These are phyloP conservation scores for Ancistrus triradiatus DNA, from an alignment of 2,113 vertebrate species.

Conservation along the genomic window DNA sequence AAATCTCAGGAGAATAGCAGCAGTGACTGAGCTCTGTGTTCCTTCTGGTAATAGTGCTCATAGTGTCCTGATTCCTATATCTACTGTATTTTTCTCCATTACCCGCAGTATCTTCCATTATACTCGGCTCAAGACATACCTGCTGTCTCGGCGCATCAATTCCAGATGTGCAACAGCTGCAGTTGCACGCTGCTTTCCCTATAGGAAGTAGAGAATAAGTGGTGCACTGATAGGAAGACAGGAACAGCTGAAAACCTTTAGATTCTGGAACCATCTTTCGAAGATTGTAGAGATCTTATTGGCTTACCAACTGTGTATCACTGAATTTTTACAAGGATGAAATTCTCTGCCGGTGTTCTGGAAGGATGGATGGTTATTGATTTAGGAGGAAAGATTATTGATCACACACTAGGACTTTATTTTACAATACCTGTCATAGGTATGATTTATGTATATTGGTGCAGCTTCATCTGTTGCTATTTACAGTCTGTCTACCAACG, in stretches of 20 bases:
- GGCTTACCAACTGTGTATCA: not conserved
- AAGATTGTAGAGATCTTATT: not conserved
- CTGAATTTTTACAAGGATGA: slow-evolving; percentile 50
- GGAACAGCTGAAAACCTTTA: not conserved
- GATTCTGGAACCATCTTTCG: not conserved
- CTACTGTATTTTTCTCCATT: slow-evolving; percentile 12
- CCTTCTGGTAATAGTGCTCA: not conserved
- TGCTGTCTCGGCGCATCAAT: not conserved
- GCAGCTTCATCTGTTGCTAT: no score
- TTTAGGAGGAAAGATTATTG: no score
- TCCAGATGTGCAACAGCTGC: slow-evolving; percentile 34
- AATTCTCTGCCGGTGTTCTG: slow-evolving; percentile 51
- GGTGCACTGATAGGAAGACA: no score
- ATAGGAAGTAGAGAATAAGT: not conserved
- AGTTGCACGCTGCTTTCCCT: slow-evolving; percentile 2
- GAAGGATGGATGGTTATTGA: not conserved
- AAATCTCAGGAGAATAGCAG: not conserved
- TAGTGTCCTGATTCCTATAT: slow-evolving; percentile 26
- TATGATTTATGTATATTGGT: no score
- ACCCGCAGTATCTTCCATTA: slow-evolving; percentile 26
- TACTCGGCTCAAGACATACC: slow-evolving; percentile 21
- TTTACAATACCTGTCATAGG: no score
- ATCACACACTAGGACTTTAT: no score
- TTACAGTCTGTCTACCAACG: no score
- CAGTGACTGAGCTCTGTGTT: not conserved